Conservation (phyloP, 2,888 invertebrate genomes). For the Melinaea menophilus region DNA sequence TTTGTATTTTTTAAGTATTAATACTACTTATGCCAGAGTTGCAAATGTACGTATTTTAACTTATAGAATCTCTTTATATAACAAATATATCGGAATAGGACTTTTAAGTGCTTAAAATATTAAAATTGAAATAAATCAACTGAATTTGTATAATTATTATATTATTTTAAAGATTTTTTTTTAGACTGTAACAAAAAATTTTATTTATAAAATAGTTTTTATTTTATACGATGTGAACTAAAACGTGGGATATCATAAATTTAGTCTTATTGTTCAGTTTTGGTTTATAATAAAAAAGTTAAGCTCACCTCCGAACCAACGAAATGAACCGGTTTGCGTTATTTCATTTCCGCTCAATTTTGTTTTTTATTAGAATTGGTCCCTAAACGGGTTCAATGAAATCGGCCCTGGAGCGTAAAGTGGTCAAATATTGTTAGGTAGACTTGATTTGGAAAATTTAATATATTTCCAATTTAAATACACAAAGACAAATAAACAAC, state of each 20-base stretch:
- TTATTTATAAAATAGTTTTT: too few species aligned
- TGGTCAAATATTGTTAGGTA: constrained; percentile 37
- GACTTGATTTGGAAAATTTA: constrained; percentile 30
- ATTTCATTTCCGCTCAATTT: constrained; percentile 76
- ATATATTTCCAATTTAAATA: constrained; percentile 17
- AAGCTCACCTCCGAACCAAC: constrained; percentile 43
- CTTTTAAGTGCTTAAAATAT: too few species aligned
- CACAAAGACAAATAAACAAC: constrained; percentile 10
- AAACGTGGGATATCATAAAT: constrained; percentile 20
- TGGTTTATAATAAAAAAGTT: constrained; percentile 24
- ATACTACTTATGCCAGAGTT: too few species aligned
- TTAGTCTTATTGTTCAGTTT: constrained; percentile 22
- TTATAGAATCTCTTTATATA: too few species aligned
- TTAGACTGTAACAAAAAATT: too few species aligned
- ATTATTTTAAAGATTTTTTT: too few species aligned
- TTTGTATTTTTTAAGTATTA: too few species aligned
- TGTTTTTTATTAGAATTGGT: constrained; percentile 69
- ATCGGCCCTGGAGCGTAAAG: constrained; percentile 47
- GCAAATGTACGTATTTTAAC: too few species aligned
- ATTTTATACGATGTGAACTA: not conserved
- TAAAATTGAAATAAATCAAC: too few species aligned
- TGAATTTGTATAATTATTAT: too few species aligned
- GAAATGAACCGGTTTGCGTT: constrained; percentile 71
- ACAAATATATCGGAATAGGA: too few species aligned
- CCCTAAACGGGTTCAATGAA: constrained; percentile 65